These are phyloP conservation scores for Thamnophis elegans DNA, from an alignment of 2,797 vertebrate species.

Conservation along the genomic window DNA sequence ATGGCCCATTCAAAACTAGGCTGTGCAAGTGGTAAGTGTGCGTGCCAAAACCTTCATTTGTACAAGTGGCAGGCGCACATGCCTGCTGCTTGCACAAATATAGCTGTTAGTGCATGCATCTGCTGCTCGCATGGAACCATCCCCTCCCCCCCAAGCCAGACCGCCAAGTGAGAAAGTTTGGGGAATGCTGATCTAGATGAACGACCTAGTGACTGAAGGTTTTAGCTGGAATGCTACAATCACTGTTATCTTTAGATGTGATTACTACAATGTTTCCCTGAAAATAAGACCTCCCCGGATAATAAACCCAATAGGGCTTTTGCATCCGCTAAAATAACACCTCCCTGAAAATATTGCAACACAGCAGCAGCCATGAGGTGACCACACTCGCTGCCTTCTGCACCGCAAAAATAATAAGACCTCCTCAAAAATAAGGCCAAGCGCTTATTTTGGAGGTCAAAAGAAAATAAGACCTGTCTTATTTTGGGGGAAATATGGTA, in stretches of 20 bases:
- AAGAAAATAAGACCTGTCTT: too few relatives aligned
- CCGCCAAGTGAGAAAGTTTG: background rate
- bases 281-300: too few relatives aligned
- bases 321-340: too few relatives aligned
- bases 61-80: background rate
- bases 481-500: too few relatives aligned
- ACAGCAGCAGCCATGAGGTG: too few relatives aligned
- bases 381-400: too few relatives aligned
- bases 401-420: too few relatives aligned
- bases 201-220: background rate
- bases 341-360: too few relatives aligned
- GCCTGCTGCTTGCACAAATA: background rate
- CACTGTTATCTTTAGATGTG: background rate
- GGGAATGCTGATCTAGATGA: background rate
- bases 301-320: too few relatives aligned
- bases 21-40: background rate
- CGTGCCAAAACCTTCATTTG: background rate
- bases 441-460: too few relatives aligned
- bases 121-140: background rate
- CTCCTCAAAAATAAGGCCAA: too few relatives aligned
- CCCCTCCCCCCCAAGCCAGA: too few relatives aligned
- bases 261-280: background rate
- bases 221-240: background rate
- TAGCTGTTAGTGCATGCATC: background rate
- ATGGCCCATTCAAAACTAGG: background rate